A percentile compares a stretch with the other conserved stretches of the same genome.
phyloP scores from a whole-genome alignment of 1,140 invertebrate genomes.

The Lasioglossum albipes region DNA sequence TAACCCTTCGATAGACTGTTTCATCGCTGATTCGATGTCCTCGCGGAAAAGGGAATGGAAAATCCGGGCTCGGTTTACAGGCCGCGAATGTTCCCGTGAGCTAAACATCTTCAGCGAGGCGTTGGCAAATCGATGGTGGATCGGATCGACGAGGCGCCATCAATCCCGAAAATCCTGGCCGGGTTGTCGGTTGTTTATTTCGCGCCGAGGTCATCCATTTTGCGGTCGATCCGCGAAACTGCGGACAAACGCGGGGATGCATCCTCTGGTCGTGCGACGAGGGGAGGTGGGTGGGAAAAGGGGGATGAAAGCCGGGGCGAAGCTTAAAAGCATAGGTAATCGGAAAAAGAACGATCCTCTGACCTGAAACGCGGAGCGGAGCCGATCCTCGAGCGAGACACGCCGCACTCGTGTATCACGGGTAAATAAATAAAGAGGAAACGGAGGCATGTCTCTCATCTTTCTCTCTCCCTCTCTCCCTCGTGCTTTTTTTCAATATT shows the following conservation, averaged over 20 bases:
- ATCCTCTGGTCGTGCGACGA: neutral
- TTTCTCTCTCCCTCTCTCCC: neutral
- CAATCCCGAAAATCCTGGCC: neutral
- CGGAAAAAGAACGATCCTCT: constrained; percentile 1
- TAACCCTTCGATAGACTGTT: too few relatives aligned
- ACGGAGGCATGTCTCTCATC: neutral
- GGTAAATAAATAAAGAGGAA: constrained; percentile 8
- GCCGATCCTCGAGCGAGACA: neutral
- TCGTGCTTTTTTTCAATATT: neutral
- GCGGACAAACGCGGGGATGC: neutral
- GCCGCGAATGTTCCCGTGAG: neutral
- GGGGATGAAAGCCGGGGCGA: neutral
- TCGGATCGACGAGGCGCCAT: too few relatives aligned
- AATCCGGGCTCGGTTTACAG: too few relatives aligned
- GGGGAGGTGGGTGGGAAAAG: too few relatives aligned
- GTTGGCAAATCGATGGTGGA: too few relatives aligned
- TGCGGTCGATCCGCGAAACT: neutral
- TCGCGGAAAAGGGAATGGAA: too few relatives aligned
- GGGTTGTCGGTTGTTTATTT: constrained; percentile 23
- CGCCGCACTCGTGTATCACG: neutral
- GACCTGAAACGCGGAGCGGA: neutral
- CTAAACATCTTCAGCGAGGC: too few relatives aligned
- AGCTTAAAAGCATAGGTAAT: constrained; percentile 13
- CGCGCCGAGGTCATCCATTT: neutral
- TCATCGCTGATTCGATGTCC: too few relatives aligned